Evolutionary conservation across 1,140 invertebrate species (phyloP).

Genomic region (Diorhabda sublineata): DNA sequence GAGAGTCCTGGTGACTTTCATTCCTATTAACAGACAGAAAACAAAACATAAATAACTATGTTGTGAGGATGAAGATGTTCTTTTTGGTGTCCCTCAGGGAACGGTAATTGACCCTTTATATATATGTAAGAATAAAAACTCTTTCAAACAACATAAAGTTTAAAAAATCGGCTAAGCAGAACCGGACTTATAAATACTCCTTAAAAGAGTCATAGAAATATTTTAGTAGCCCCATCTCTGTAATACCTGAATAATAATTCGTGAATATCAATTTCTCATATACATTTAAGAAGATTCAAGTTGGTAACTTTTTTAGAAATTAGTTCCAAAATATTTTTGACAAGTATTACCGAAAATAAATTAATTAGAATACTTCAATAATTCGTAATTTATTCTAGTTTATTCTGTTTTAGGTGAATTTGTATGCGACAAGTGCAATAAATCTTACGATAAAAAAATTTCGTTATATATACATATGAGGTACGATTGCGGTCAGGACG

Average conservation of each 20-base stretch:
- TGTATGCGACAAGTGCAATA: constrained; percentile 4
- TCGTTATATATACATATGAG: constrained; percentile 8
- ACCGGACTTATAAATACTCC: too few species aligned
- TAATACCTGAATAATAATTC: background rate
- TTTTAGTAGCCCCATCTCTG: background rate
- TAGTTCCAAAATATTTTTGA: background rate
- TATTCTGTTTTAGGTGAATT: constrained; percentile 6
- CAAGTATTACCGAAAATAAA: background rate
- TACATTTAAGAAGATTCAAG: background rate
- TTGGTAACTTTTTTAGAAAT: background rate
- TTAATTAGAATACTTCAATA: background rate
- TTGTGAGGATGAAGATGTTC: too few species aligned
- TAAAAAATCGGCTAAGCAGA: too few species aligned
- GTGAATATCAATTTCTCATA: background rate
- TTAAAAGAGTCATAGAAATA: too few species aligned
- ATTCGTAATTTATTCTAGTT: background rate
- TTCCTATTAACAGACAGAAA: too few species aligned
- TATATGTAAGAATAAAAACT: too few species aligned
- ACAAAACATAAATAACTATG: too few species aligned
- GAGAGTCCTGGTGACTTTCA: too few species aligned
- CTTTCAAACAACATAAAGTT: too few species aligned
- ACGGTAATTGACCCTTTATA: too few species aligned
- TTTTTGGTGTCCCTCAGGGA: too few species aligned
- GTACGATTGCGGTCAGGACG: constrained; percentile 13
- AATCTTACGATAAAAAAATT: background rate